phyloP scores from a whole-genome alignment of 2,113 vertebrate species.

The Patagioenas fasciata region DNA sequence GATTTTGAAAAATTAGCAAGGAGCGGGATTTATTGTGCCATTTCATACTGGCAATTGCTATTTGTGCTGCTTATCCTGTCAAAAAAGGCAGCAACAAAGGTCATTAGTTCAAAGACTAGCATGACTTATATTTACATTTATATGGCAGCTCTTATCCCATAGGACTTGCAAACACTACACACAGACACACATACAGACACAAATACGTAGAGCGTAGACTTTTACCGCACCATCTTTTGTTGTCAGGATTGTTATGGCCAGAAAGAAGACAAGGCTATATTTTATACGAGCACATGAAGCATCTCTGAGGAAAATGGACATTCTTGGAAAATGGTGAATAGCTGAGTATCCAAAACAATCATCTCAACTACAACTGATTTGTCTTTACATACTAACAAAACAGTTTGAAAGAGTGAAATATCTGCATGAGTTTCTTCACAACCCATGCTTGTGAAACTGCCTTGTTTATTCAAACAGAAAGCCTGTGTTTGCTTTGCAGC shows the following conservation, averaged over 20 bases:
- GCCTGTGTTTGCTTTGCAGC: not conserved
- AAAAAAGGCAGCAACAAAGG: not conserved
- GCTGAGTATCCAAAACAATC: not conserved
- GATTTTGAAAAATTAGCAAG: constrained; percentile 7
- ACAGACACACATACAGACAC: not conserved
- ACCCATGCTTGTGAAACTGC: not conserved
- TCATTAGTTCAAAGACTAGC: constrained; percentile 3
- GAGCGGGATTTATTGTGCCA: not conserved
- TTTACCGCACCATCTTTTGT: not conserved
- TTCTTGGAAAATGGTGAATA: not conserved
- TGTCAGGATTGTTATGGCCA: not conserved
- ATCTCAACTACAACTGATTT: not conserved
- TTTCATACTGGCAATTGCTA: not conserved
- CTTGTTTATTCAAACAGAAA: not conserved
- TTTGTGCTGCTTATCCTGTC: not conserved
- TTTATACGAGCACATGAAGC: not conserved
- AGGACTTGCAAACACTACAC: not conserved
- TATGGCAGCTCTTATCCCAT: not conserved
- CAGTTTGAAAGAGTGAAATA: not conserved
- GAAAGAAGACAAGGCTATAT: not conserved
- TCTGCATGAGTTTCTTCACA: not conserved
- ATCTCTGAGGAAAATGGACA: not conserved
- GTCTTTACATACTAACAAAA: not conserved
- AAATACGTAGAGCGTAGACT: rapidly evolving
- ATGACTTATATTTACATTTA: constrained; percentile 4